phyloP scores from a whole-genome alignment of 1,140 invertebrate genomes.

The Nylanderia fulva region DNA sequence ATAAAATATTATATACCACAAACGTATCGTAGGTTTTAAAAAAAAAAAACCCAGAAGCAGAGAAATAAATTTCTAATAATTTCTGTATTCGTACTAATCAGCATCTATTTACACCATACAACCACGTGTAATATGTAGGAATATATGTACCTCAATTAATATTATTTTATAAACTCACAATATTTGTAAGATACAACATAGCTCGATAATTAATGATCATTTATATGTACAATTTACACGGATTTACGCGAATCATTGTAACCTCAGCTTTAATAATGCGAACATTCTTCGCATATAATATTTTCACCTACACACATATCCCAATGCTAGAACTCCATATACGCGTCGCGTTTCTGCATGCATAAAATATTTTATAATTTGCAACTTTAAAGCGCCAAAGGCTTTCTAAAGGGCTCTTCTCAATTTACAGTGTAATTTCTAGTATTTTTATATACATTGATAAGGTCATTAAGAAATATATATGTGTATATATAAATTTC shows the following conservation, averaged over 20 bases:
- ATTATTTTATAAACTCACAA: neutral
- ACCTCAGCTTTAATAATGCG: constrained; percentile 33
- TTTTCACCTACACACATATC: neutral
- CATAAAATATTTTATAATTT: constrained; percentile 1
- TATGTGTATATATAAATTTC: neutral
- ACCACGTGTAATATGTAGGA: neutral
- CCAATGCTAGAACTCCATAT: constrained; percentile 1
- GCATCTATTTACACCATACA: no score
- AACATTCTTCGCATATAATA: constrained; percentile 5
- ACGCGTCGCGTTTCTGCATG: neutral
- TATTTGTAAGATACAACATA: neutral
- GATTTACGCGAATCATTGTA: neutral
- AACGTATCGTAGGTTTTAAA: neutral
- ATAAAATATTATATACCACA: no score
- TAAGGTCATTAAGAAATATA: constrained; percentile 8
- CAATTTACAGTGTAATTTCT: neutral
- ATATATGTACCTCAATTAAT: neutral
- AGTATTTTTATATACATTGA: neutral
- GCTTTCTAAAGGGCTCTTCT: neutral
- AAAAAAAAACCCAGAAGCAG: neutral
- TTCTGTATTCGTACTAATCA: neutral
- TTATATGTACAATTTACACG: constrained; percentile 2
- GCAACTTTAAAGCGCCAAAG: neutral
- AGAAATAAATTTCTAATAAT: neutral
- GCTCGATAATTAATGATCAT: neutral